A percentile compares a stretch with the other conserved stretches of the same genome.
phyloP scores from a whole-genome alignment of 2,113 vertebrate genomes.

The Ciconia maguari region DNA sequence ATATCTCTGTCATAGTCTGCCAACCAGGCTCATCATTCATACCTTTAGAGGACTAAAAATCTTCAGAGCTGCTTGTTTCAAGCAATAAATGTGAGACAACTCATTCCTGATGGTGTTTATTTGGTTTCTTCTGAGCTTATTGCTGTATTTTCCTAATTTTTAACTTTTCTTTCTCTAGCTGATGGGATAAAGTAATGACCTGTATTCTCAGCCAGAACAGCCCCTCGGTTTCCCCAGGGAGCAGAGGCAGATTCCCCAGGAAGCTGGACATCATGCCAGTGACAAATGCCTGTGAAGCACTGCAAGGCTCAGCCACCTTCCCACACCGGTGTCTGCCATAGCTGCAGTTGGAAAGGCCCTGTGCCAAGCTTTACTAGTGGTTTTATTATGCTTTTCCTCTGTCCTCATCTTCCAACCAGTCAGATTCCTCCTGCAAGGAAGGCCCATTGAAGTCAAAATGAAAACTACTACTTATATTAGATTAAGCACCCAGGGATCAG shows the following conservation, averaged over 20 bases:
- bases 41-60: background rate
- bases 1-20: background rate
- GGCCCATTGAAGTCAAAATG: background rate
- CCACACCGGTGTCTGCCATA: background rate
- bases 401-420: background rate
- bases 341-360: background rate
- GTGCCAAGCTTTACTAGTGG: background rate
- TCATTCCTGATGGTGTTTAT: background rate
- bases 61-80: background rate
- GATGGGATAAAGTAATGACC: background rate
- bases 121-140: background rate
- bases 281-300: background rate
- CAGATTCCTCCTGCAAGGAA: background rate
- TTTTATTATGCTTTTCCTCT: background rate
- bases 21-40: conserved; percentile 30
- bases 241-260: background rate
- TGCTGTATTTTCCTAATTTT: background rate
- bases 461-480: background rate
- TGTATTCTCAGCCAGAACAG: background rate
- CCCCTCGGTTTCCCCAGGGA: background rate
- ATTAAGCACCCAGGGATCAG: background rate
- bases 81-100: conserved; percentile 23
- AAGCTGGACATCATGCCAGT: background rate
- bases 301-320: background rate
- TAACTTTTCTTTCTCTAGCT: background rate